Conservation (phyloP, 1,140 invertebrate genomes). For the Drosophila hydei region DNA sequence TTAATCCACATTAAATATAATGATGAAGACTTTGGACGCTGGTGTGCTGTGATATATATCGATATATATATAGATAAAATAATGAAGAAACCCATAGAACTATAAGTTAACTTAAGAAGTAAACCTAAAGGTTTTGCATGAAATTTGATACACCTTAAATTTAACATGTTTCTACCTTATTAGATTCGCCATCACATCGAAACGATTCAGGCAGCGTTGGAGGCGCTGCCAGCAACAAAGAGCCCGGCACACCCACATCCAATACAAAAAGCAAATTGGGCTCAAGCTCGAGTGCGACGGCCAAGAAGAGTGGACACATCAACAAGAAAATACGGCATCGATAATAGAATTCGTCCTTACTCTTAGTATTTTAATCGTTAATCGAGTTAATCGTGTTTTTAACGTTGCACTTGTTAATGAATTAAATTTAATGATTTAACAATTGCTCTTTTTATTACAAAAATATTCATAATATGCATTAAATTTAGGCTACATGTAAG, state of each 20-base stretch:
- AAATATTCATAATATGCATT: conserved; percentile 17
- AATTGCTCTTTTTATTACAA: conserved; percentile 33
- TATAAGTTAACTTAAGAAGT: conserved; percentile 14
- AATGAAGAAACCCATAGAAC: conserved; percentile 2
- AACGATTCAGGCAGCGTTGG: conserved; percentile 41
- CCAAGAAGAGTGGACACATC: conserved; percentile 72
- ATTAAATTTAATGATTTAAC: conserved; percentile 5
- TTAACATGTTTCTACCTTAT: too few species aligned
- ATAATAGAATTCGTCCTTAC: conserved; percentile 49
- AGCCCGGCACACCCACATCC: conserved; percentile 64
- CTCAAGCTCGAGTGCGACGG: conserved; percentile 71
- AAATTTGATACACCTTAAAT: background rate
- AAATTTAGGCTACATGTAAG: conserved; percentile 20
- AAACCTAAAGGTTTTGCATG: conserved; percentile 13
- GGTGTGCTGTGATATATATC: conserved; percentile 16
- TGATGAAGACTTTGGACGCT: conserved; percentile 1
- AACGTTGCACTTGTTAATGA: conserved; percentile 18
- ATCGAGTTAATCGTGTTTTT: conserved; percentile 10
- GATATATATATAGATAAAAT: conserved; percentile 1
- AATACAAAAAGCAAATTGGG: conserved; percentile 77
- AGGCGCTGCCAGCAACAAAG: conserved; percentile 39
- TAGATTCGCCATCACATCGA: conserved; percentile 67
- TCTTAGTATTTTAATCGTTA: background rate
- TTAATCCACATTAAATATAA: background rate
- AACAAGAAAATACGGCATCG: conserved; percentile 82